These are phyloP conservation scores for Eremophila alpestris DNA, from an alignment of 2,797 vertebrate genomes.

Conservation along the genomic window DNA sequence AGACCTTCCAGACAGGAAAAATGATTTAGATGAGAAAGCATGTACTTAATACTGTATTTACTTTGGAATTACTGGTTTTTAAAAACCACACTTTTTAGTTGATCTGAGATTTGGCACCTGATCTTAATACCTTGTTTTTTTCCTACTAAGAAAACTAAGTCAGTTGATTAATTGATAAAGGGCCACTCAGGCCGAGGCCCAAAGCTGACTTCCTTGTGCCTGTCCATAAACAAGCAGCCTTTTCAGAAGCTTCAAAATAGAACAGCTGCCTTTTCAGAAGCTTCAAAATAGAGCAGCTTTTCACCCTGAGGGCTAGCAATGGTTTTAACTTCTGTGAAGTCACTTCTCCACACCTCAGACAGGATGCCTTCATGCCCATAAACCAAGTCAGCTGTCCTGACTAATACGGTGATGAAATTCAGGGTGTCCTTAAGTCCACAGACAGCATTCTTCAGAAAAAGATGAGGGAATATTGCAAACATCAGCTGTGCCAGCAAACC, in stretches of 20 bases:
- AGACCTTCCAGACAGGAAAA: conserved; percentile 63
- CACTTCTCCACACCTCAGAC: background rate
- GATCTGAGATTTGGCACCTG: conserved; percentile 58
- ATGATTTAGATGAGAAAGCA: conserved; percentile 61
- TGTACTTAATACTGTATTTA: conserved; percentile 57
- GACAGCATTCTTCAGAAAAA: background rate
- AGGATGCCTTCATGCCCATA: background rate
- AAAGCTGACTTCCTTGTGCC: conserved; percentile 10
- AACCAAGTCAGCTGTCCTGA: background rate
- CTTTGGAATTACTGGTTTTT: conserved; percentile 7
- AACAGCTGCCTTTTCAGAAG: conserved; percentile 5
- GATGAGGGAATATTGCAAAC: background rate
- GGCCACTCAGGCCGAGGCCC: background rate
- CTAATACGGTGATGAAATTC: background rate
- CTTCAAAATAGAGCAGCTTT: conserved; percentile 13
- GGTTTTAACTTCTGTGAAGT: conserved; percentile 72
- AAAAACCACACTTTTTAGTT: conserved; percentile 23
- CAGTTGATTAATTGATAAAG: conserved; percentile 42
- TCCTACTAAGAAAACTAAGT: conserved; percentile 43
- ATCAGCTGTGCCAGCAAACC: conserved; percentile 11
- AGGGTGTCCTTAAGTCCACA: background rate
- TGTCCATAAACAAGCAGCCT: background rate
- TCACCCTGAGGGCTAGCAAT: conserved; percentile 9
- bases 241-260: conserved; percentile 4
- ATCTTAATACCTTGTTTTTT: conserved; percentile 45